phyloP scores from a whole-genome alignment of 2,113 vertebrate species.

The Psilopsiagon aymara region DNA sequence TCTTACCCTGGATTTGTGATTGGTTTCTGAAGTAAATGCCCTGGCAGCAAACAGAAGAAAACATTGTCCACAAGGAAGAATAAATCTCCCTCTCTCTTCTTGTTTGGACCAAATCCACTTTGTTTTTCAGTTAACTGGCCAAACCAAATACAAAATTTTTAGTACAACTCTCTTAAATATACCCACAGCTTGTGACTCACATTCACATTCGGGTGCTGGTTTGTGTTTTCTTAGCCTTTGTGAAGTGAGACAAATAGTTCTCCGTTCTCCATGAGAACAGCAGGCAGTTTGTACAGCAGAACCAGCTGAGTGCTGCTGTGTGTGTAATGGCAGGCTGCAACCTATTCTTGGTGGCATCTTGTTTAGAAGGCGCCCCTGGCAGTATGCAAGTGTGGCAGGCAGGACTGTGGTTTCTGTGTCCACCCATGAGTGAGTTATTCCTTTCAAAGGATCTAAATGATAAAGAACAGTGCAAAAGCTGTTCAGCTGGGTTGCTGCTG shows the following conservation, averaged over 20 bases:
- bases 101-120: conserved; percentile 29
- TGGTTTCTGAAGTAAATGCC: conserved; percentile 13
- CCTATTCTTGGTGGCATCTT: background rate
- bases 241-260: conserved; percentile 26
- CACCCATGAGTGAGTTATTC: background rate
- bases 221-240: conserved; percentile 21
- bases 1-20: background rate
- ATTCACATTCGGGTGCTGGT: background rate
- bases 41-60: conserved; percentile 20
- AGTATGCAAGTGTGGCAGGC: background rate
- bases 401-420: background rate
- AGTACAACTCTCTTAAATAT: conserved; percentile 2
- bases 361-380: background rate
- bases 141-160: conserved; percentile 14
- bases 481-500: background rate
- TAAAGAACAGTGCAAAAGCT: background rate
- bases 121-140: conserved; percentile 26
- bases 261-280: background rate
- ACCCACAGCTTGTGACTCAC: background rate
- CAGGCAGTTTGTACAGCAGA: background rate
- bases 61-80: conserved; percentile 22
- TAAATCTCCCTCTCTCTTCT: background rate
- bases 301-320: background rate
- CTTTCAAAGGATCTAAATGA: background rate
- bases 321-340: background rate